phyloP scores from a whole-genome alignment of 2,113 vertebrate species.

The Terrapene triunguis region DNA sequence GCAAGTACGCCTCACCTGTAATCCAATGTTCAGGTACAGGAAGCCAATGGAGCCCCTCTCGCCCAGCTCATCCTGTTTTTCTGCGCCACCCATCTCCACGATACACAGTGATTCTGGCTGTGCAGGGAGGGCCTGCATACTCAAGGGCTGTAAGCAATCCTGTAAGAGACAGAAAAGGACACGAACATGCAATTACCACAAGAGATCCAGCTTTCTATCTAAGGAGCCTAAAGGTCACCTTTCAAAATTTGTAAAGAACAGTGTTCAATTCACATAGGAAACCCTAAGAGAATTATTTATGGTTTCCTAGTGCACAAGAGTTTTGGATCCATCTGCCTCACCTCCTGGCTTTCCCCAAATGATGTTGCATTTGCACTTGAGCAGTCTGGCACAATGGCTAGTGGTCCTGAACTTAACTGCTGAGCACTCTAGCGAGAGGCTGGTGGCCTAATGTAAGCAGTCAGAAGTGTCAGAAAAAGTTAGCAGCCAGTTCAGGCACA shows the following conservation, averaged over 20 bases:
- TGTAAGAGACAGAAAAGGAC: constrained; percentile 46
- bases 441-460: neutral
- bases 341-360: neutral
- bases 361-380: neutral
- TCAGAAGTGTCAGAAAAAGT: neutral
- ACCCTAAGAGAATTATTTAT: neutral
- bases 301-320: neutral
- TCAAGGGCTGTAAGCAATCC: constrained; percentile 97
- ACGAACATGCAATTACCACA: neutral
- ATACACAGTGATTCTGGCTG: constrained; percentile 97
- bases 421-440: too few relatives aligned
- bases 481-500: neutral
- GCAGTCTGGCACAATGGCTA: neutral
- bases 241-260: neutral
- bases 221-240: neutral
- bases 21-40: constrained; percentile 96
- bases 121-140: constrained; percentile 97
- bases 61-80: constrained; percentile 97
- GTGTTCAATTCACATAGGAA: neutral
- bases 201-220: neutral
- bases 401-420: neutral
- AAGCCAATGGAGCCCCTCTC: constrained; percentile 96
- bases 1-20: constrained; percentile 88
- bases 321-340: neutral
- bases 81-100: constrained; percentile 97